Evolutionary conservation across 2,888 invertebrate genomes (phyloP).

Genomic region (Drosophila nr. perissopoda): DNA sequence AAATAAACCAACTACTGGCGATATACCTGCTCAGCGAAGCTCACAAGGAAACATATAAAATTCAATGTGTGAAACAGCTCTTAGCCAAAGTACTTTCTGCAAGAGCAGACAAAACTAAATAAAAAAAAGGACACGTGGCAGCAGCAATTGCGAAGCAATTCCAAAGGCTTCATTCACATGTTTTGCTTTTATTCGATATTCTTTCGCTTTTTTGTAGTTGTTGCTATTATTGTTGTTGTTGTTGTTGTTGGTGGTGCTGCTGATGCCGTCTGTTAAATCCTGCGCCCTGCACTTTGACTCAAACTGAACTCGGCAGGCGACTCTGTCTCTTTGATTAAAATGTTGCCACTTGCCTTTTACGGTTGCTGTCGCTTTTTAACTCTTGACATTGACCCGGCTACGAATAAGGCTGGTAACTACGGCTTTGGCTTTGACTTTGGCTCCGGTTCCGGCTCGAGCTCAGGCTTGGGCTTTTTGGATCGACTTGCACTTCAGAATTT

Average conservation of each 20-base stretch:
- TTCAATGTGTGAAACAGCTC: not conserved
- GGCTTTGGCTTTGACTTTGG: conserved; percentile 8
- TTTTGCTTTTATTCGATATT: conserved; percentile 42
- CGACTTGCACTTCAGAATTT: conserved; percentile 60
- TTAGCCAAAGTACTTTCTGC: not conserved
- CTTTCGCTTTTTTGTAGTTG: conserved; percentile 5
- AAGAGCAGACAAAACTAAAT: not conserved
- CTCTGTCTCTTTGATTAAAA: conserved; percentile 67
- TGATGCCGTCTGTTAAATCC: conserved; percentile 35
- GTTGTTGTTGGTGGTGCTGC: conserved; percentile 18
- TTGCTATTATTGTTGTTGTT: not conserved
- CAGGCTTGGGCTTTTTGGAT: conserved; percentile 26
- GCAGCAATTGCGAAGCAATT: conserved; percentile 67
- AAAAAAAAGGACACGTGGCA: conserved; percentile 46
- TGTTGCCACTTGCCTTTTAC: conserved; percentile 69
- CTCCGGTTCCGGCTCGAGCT: not conserved
- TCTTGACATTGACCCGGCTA: conserved; percentile 66
- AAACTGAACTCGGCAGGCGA: conserved; percentile 21
- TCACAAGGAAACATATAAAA: not conserved
- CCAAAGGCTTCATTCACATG: conserved; percentile 67
- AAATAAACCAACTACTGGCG: not conserved
- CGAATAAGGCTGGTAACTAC: conserved; percentile 4
- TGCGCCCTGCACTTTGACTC: conserved; percentile 50
- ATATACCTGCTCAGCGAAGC: not conserved
- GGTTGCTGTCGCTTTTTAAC: conserved; percentile 58